Percentiles rank a stretch among this genome's conserved stretches.
Conservation (phyloP, 2,113 vertebrate genomes). For the Nicator chloris region DNA sequence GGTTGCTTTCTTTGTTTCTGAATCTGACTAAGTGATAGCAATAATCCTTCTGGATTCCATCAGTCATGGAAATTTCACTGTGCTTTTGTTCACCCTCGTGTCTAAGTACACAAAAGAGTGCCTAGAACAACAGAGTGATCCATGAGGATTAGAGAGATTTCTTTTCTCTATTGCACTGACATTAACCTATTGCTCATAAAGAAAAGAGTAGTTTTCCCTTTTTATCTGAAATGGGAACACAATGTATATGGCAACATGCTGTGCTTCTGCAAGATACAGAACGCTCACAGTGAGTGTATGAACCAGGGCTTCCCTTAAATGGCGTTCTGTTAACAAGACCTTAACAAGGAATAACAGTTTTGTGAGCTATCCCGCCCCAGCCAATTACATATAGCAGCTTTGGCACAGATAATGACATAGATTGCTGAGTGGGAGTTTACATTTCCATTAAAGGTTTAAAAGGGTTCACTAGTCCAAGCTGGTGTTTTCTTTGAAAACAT, state of each 20-base stretch:
- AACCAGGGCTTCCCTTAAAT: background rate
- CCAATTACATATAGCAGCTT: background rate
- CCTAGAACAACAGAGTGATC: background rate
- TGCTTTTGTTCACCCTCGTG: background rate
- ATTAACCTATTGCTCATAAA: background rate
- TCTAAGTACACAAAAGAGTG: background rate
- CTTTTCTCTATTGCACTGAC: background rate
- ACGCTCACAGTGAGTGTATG: background rate
- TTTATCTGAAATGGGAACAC: background rate
- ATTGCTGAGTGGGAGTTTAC: background rate
- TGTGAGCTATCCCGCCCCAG: background rate
- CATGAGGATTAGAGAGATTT: background rate
- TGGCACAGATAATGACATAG: background rate
- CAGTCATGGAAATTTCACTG: background rate
- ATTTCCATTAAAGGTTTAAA: conserved; percentile 18
- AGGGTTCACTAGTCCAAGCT: background rate
- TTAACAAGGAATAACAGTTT: background rate
- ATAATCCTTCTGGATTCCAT: background rate
- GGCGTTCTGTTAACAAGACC: background rate
- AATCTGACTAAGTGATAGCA: background rate
- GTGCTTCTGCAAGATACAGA: background rate
- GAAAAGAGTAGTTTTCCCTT: background rate
- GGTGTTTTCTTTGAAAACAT: conserved; percentile 9
- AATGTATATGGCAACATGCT: background rate
- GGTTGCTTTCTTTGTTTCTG: background rate